Base-by-base conservation (phyloP, 1,140 invertebrate genomes). In the Arctopsyche grandis region DNA sequence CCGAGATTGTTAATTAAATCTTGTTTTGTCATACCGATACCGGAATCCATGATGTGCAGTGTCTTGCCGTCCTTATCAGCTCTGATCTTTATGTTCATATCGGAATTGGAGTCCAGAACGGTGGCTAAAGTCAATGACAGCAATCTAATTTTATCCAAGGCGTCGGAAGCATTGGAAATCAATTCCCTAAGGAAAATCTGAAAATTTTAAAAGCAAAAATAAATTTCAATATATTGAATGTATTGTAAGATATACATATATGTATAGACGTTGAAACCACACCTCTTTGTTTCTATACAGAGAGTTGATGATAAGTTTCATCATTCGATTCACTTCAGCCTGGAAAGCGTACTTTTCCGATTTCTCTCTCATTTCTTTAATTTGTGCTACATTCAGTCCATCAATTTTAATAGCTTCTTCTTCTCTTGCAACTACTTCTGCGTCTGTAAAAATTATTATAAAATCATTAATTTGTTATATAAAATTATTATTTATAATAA, bases 271-370 rank as follows among this genome's bases (percentile, higher is more conserved):
- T n/a, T n/a, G n/a, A n/a, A n/a, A n/a, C n/a, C 81, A 80, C 85
- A 94, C 93, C 90, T 99, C 98, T 88, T 99, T 99, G 87, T 99
- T 99, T 82, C 96, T 93, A 87, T 99, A 99, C 0, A 99, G 89
- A 0, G 98, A 99, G 89, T 99, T 99, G 84, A 99, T 99, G 85
- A 99, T 99, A 19, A 99, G 91, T 89, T 99, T 99, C 98, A 99
- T 99, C 97, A 99, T 99, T 38, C 98, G 94, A 89, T 98, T 98
- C 9, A 99, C 97, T 89, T 99, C 97, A 0, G 97, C 96, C 87
- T 98, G 97, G 90, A 99, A 99, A 22, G 92, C 92, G 86, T 94
- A 96, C 86, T 98, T 99, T 84, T 99, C 96, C 0, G 97, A 92
- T 85, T 94, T 95, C 21, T 98, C 96, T 66, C 95, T 88, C 9